phyloP scores from a whole-genome alignment of 1,140 invertebrate species.

The Drosophila subpulchrella region DNA sequence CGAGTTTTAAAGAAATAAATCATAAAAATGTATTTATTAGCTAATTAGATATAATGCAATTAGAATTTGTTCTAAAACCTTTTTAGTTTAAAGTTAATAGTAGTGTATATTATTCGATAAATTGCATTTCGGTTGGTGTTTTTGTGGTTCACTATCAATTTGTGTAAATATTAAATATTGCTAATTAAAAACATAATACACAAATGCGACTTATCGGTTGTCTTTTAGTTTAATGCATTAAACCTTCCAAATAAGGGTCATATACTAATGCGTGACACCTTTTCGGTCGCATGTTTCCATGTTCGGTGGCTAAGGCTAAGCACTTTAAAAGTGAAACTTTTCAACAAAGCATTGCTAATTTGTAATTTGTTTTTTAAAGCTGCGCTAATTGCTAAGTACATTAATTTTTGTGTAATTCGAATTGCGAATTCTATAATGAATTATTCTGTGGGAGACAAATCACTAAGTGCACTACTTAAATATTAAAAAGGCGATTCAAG shows the following conservation, averaged over 20 bases:
- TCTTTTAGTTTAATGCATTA: neutral
- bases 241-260: constrained; percentile 20
- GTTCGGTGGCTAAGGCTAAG: constrained; percentile 47
- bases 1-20: constrained; percentile 57
- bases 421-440: constrained; percentile 32
- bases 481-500: constrained; percentile 64
- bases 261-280: constrained; percentile 22
- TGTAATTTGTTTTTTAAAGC: constrained; percentile 67
- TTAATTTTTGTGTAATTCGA: constrained; percentile 39
- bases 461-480: constrained; percentile 77
- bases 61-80: constrained; percentile 70
- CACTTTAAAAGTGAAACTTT: constrained; percentile 71
- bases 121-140: constrained; percentile 58
- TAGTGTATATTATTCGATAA: constrained; percentile 56
- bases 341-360: constrained; percentile 77
- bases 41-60: constrained; percentile 67
- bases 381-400: constrained; percentile 68
- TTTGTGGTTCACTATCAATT: constrained; percentile 28
- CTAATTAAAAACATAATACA: constrained; percentile 49
- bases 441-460: constrained; percentile 49
- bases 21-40: constrained; percentile 71
- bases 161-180: constrained; percentile 38
- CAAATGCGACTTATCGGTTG: constrained; percentile 25
- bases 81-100: constrained; percentile 45
- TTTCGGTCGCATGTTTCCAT: constrained; percentile 29